Evolutionary conservation across 2,888 invertebrate genomes (phyloP).

Genomic region (Tachina fera): DNA sequence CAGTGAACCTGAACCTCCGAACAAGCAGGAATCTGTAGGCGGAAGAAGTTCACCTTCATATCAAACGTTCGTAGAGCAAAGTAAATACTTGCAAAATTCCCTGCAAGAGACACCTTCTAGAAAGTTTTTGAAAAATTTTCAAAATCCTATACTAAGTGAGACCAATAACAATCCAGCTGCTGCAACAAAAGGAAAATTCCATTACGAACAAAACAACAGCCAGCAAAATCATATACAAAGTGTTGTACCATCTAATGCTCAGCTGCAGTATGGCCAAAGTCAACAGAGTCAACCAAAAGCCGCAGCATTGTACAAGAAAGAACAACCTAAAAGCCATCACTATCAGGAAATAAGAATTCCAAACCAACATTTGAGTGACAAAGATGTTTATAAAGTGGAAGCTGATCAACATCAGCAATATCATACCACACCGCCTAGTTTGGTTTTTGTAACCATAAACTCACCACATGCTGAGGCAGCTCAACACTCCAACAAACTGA

Average conservation of each 20-base stretch:
- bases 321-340: constrained; percentile 67
- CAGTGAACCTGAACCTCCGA: constrained; percentile 12
- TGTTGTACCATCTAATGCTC: constrained; percentile 72
- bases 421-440: constrained; percentile 68
- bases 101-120: constrained; percentile 79
- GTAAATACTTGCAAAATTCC: constrained; percentile 65
- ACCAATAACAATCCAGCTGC: constrained; percentile 69
- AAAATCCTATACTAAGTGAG: constrained; percentile 75
- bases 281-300: constrained; percentile 34
- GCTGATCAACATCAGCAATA: constrained; percentile 20
- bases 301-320: constrained; percentile 6
- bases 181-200: constrained; percentile 76
- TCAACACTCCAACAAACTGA: background rate
- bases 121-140: constrained; percentile 79
- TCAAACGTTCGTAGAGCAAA: constrained; percentile 70
- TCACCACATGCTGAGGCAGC: constrained; percentile 46
- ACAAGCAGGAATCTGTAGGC: background rate
- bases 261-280: constrained; percentile 73
- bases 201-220: constrained; percentile 75
- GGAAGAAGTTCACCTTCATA: constrained; percentile 75
- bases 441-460: constrained; percentile 77
- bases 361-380: constrained; percentile 60
- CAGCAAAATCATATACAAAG: constrained; percentile 59
- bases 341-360: constrained; percentile 24
- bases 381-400: constrained; percentile 63